phyloP scores from a whole-genome alignment of 2,113 vertebrate genomes.

The Malurus alboscapulatus region DNA sequence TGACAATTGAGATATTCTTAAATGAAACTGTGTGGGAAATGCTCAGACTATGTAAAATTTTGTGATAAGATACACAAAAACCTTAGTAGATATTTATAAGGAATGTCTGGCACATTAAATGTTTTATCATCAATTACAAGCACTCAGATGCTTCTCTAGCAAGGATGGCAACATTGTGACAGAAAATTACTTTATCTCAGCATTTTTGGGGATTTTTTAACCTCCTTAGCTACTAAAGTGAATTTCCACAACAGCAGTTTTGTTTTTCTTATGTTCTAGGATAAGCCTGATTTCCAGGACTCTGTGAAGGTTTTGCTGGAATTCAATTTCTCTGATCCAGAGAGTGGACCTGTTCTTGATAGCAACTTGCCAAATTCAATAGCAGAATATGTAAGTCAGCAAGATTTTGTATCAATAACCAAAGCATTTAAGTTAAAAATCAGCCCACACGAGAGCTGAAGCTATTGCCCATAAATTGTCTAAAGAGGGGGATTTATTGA shows the following conservation, averaged over 20 bases:
- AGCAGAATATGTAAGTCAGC: slow-evolving; percentile 85
- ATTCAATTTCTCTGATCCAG: slow-evolving; percentile 84
- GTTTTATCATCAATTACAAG: neutral
- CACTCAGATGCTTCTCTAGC: neutral
- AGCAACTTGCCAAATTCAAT: slow-evolving; percentile 81
- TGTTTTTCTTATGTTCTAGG: slow-evolving; percentile 69
- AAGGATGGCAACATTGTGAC: neutral
- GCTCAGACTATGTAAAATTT: neutral
- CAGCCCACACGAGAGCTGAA: neutral
- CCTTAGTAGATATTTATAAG: neutral
- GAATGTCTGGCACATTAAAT: neutral
- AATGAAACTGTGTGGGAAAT: neutral
- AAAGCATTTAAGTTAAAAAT: neutral
- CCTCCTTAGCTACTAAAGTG: neutral
- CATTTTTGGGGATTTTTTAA: neutral
- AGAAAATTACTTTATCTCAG: neutral
- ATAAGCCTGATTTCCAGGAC: slow-evolving; percentile 90
- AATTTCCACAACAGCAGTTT: neutral
- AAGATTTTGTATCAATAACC: neutral
- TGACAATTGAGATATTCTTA: neutral
- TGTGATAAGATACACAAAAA: neutral
- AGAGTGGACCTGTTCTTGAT: slow-evolving; percentile 88
- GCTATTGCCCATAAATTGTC: neutral
- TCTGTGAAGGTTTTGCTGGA: slow-evolving; percentile 87
- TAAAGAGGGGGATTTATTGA: neutral